Evolutionary conservation across 2,888 invertebrate genomes (phyloP).

Genomic region (Apamea crenata): DNA sequence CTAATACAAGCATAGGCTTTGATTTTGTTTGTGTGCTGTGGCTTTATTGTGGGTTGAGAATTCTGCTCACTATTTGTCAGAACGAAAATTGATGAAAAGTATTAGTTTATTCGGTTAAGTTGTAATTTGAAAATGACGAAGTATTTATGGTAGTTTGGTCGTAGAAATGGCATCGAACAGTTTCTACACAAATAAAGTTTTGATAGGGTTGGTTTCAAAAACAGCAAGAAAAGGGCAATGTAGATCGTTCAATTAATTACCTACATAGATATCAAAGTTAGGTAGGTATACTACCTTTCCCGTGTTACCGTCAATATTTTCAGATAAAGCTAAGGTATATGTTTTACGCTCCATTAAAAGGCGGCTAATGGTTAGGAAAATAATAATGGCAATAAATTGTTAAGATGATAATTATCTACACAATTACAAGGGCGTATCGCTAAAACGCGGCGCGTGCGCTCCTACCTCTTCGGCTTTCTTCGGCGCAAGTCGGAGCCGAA

Average conservation of each 20-base stretch:
- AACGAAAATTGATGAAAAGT: too few species aligned
- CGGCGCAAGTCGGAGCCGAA: constrained; percentile 50
- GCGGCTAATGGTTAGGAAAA: constrained; percentile 66
- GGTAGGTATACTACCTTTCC: constrained; percentile 32
- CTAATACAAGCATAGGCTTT: not conserved
- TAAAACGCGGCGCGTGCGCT: constrained; percentile 62
- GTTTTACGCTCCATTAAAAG: constrained; percentile 67
- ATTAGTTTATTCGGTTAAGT: not conserved
- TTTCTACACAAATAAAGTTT: not conserved
- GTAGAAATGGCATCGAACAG: not conserved
- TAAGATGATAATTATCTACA: constrained; percentile 69
- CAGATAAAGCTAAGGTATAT: constrained; percentile 60
- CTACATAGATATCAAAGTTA: constrained; percentile 27
- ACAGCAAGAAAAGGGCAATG: constrained; percentile 11
- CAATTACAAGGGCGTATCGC: constrained; percentile 68
- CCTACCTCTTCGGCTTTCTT: constrained; percentile 61
- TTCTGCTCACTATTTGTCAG: too few species aligned
- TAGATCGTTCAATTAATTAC: constrained; percentile 45
- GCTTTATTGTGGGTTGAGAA: too few species aligned
- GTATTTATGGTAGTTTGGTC: too few species aligned
- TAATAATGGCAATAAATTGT: constrained; percentile 69
- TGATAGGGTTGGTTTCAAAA: not conserved
- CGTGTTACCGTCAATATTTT: constrained; percentile 56
- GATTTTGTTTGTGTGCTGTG: not conserved
- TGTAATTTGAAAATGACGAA: not conserved